Evolutionary conservation across 92 coral and sea anemone genomes (phyloP), one percentile per base, ranked within the genome.

Genomic region (Paragorgia papillata): DNA sequence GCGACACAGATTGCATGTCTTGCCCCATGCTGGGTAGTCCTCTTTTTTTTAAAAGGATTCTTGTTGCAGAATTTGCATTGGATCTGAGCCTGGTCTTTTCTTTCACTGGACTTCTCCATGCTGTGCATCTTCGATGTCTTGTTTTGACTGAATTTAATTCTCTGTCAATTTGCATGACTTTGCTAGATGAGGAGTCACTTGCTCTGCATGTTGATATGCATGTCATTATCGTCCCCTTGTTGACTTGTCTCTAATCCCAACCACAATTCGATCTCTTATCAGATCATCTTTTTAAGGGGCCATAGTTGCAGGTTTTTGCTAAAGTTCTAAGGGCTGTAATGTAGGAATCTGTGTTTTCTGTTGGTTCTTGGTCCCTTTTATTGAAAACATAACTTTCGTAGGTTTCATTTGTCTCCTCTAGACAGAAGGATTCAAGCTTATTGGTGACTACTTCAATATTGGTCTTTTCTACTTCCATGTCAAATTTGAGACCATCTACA

Each of bases 271-370:
- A 41, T 80, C 88, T 66, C 84, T 55, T 24, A 85, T 25, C 22
- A 85, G 71, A 40, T 73, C 84, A 28, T 85, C 76, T n/a, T 41
- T 79, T 66, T 24, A 85, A 76, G 30, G 44, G n/a, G 14, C 89
- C 87, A 43, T 62, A 85, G 68, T 85, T 88, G 29, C 85, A 88
- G 13, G 88, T 85, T 53, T 86, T 83, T 0, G 90, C 86, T 74
- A 85, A 81, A 1, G 84, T 83, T 24, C 71, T 57, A 43, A 85
- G 78, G 39, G 87, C 85, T 28, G 92, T 73, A 74, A 88, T 68
- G 56, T 79, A 82, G 9, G 93, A 79, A 49, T 89, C 95, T 22
- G 83, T 51, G 2, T 88, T 34, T 69, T 89, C 89, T 31, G 79
- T 80, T 17, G 70, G 73, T 65, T 83, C 88, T 79, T 83, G 90